These are phyloP conservation scores for Glyphotaelius pellucidus DNA, from an alignment of 2,888 invertebrate genomes.

Conservation along the genomic window DNA sequence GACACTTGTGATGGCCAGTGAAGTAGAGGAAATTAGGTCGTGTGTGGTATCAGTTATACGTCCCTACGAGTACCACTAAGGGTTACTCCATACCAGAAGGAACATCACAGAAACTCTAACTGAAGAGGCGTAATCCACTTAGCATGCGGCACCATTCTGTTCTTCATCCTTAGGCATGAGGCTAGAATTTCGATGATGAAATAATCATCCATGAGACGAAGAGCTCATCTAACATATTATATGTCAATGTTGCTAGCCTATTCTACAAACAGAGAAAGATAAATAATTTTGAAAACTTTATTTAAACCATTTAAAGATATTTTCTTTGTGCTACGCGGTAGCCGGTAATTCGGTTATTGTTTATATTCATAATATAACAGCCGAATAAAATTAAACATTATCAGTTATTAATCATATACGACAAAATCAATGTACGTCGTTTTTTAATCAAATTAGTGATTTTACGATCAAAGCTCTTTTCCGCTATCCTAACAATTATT, in stretches of 20 bases:
- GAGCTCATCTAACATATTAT: not conserved
- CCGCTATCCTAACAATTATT: too few species aligned
- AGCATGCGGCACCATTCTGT: not conserved
- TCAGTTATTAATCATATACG: too few species aligned
- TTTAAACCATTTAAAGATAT: not conserved
- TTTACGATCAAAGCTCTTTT: too few species aligned
- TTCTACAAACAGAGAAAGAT: not conserved
- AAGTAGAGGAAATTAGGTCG: not conserved
- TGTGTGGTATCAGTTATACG: not conserved
- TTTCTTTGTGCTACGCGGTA: not conserved
- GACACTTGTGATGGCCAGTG: too few species aligned
- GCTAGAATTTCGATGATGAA: not conserved
- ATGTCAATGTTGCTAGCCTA: not conserved
- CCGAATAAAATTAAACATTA: too few species aligned
- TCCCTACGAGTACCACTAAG: not conserved
- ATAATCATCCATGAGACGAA: not conserved
- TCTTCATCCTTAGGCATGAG: not conserved
- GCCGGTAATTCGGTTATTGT: not conserved
- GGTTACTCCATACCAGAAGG: not conserved
- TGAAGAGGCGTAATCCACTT: not conserved
- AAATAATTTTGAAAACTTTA: not conserved
- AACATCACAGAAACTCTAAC: not conserved
- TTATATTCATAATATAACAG: too few species aligned
- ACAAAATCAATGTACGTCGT: too few species aligned
- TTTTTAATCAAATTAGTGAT: too few species aligned